These are phyloP conservation scores for Agonum fuliginosum DNA, from an alignment of 2,888 invertebrate species.

Conservation along the genomic window DNA sequence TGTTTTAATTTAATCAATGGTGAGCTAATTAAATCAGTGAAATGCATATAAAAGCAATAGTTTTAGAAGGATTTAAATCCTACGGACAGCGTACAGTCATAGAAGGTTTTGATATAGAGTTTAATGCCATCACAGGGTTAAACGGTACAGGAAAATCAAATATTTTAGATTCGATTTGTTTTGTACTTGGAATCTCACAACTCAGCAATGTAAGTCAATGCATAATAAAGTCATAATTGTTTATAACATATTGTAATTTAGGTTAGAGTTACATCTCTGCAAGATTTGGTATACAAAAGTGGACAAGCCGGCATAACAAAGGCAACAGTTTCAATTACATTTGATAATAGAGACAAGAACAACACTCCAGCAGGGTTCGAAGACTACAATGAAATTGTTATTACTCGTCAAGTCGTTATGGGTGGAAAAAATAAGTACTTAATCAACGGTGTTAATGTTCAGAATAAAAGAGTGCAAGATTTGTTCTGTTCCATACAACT, in stretches of 20 bases:
- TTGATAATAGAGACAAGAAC: constrained; percentile 90
- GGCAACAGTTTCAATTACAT: constrained; percentile 95
- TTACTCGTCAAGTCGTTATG: constrained; percentile 92
- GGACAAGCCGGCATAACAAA: constrained; percentile 97
- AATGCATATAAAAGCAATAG: constrained; percentile 95
- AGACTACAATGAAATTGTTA: constrained; percentile 90
- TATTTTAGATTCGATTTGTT: constrained; percentile 97
- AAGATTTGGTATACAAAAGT: constrained; percentile 98
- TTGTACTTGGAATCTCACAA: constrained; percentile 96
- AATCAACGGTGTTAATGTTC: constrained; percentile 94
- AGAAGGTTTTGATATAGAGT: constrained; percentile 92
- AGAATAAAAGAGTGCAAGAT: constrained; percentile 93
- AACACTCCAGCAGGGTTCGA: constrained; percentile 95
- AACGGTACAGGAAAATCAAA: constrained; percentile 99
- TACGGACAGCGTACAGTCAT: constrained; percentile 95
- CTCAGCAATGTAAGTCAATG: constrained; percentile 84
- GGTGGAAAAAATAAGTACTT: constrained; percentile 94
- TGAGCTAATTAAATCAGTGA: constrained; percentile 44
- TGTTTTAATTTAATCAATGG: no score
- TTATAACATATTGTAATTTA: constrained; percentile 69
- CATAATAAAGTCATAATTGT: neutral
- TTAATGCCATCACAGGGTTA: constrained; percentile 98
- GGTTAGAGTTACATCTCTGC: constrained; percentile 92
- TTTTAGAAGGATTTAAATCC: constrained; percentile 98
- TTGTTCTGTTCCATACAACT: constrained; percentile 97